Base-by-base conservation (phyloP, 2,797 vertebrate genomes). In the Fistularia commersonii region DNA sequence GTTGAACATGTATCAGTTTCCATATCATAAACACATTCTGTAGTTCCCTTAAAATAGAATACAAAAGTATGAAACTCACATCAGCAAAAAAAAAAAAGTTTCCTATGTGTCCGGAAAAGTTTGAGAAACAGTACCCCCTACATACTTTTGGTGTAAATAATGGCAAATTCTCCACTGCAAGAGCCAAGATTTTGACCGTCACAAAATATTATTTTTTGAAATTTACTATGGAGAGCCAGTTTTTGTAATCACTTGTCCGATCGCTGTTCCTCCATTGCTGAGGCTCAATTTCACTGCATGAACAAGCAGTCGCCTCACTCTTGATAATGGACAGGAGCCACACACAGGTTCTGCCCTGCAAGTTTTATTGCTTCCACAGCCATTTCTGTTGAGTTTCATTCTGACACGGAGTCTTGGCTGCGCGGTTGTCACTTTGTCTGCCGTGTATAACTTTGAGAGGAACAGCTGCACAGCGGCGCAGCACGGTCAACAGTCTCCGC, bases 271-370 rank as follows among this genome's bases (percentile, higher is more conserved):
- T 48, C 35, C 39, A 35, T 32, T 5, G 39, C n/a, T 48, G 11
- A 23, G 23, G 23, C 23, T 23, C 23, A 23, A 4, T 23, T 23
- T 23, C 42, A 8, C 56, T 8, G 12, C 12, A 41, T 23, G 33
- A 61, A 43, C 38, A 43, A 11, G 32, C 31, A 32, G 38, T 32
- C 33, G 9, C 23, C 12, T 8, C n/a, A 38, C 31, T 7, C 14
- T 41, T 46, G 54, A 41, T 55, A 32, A 35, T 15, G 32, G 23
- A 62, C 45, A 50, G 46, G 37, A 52, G 12, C 12, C 3, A 10
- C 10, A 45, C 8, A 15, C 40, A 51, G 32, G 41, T 36, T 1
- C 31, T 8, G 42, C 32, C n/a, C 1, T 7, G 23, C 23, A 37
- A 41, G 58, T 15, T 23, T 49, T 45, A 39, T 33, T 31, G 47